phyloP scores from a whole-genome alignment of 2,888 invertebrate species.

The Aquatica leii region DNA sequence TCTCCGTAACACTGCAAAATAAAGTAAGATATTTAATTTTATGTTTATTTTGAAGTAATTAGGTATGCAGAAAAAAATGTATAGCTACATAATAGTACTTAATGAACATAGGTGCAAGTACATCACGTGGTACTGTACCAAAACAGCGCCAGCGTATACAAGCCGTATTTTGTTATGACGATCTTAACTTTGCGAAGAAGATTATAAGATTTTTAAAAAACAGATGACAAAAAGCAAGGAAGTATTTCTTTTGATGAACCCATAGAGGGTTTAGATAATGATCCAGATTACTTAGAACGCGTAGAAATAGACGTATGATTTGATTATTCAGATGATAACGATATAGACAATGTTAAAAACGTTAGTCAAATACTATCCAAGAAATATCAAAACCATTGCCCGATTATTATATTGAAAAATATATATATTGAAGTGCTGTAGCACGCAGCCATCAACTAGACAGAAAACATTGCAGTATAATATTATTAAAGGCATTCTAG shows the following conservation, averaged over 20 bases:
- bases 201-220: background rate
- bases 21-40: background rate
- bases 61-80: background rate
- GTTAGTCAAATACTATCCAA: background rate
- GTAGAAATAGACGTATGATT: background rate
- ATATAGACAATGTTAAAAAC: background rate
- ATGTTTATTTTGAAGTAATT: background rate
- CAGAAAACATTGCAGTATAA: background rate
- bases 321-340: background rate
- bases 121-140: too few species aligned
- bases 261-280: too few species aligned
- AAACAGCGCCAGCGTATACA: too few species aligned
- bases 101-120: background rate
- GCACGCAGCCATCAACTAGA: background rate
- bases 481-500: background rate
- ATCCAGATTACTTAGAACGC: too few species aligned
- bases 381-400: background rate
- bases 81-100: background rate
- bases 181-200: too few species aligned
- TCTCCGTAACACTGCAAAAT: background rate
- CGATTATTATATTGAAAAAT: background rate
- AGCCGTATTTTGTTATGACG: too few species aligned
- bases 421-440: background rate
- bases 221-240: too few species aligned
- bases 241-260: too few species aligned